These are phyloP conservation scores for Drosophila pallidifrons DNA, from an alignment of 1,140 invertebrate species.

Conservation along the genomic window DNA sequence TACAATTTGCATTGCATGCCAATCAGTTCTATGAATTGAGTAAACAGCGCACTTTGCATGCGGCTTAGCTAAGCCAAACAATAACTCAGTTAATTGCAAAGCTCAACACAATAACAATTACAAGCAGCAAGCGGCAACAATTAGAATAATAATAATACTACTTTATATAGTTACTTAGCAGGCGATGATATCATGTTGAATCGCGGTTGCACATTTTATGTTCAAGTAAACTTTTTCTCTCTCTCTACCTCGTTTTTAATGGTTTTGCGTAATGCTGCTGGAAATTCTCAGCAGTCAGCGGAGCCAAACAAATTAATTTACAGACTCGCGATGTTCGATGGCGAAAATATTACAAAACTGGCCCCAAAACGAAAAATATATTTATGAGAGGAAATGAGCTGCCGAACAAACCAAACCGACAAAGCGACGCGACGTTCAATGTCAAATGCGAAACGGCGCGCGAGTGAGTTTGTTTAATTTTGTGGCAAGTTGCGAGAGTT, in stretches of 20 bases:
- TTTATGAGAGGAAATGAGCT: constrained; percentile 70
- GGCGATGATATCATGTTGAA: constrained; percentile 60
- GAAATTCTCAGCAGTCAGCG: constrained; percentile 46
- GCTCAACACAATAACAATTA: constrained; percentile 27
- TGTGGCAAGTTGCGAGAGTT: constrained; percentile 23
- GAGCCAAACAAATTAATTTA: constrained; percentile 59
- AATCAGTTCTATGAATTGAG: constrained; percentile 46
- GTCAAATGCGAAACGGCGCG: constrained; percentile 50
- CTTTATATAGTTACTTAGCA: background rate
- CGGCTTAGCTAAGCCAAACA: constrained; percentile 52
- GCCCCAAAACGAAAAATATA: constrained; percentile 44
- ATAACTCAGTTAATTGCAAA: constrained; percentile 63
- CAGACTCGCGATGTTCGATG: constrained; percentile 2
- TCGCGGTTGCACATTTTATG: constrained; percentile 16
- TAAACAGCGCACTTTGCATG: constrained; percentile 31
- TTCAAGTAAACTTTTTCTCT: constrained; percentile 6
- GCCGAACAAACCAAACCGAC: constrained; percentile 17
- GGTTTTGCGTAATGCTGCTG: constrained; percentile 25
- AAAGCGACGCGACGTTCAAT: constrained; percentile 57
- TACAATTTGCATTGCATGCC: constrained; percentile 44
- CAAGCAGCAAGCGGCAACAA: background rate
- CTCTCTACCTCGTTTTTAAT: constrained; percentile 1
- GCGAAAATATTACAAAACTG: constrained; percentile 73
- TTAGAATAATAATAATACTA: constrained; percentile 23
- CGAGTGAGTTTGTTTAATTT: constrained; percentile 41